A percentile compares a stretch with the other conserved stretches of the same genome.
Conservation (phyloP, 1,140 invertebrate genomes). For the Yoshiicerus persimilis region DNA sequence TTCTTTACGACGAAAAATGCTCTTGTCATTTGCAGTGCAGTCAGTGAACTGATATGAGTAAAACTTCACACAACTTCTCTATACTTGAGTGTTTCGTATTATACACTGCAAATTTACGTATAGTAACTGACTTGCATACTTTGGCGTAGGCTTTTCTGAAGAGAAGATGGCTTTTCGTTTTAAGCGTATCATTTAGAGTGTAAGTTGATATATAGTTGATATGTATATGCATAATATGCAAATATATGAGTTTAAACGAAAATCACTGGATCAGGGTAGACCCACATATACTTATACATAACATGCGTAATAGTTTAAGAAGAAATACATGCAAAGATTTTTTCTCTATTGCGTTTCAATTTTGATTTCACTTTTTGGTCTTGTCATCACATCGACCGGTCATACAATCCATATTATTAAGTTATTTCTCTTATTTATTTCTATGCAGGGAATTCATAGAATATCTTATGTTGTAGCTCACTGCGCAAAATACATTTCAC, state of each 20-base stretch:
- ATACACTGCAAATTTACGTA: not conserved
- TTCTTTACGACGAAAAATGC: not conserved
- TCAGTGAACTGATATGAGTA: not conserved
- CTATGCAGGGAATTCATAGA: too few species aligned
- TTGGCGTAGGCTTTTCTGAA: not conserved
- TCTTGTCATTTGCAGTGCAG: not conserved
- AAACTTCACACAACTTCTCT: not conserved
- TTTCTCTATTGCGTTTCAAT: not conserved
- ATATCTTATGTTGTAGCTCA: too few species aligned
- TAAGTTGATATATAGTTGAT: not conserved
- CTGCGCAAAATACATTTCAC: too few species aligned
- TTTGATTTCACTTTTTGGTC: not conserved
- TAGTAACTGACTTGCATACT: too few species aligned
- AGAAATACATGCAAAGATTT: not conserved
- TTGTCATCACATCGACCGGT: not conserved
- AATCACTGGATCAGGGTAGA: not conserved
- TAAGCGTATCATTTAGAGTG: not conserved
- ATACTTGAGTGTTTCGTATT: not conserved
- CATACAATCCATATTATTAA: too few species aligned
- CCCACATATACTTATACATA: too few species aligned
- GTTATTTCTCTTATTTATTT: too few species aligned
- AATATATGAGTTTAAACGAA: not conserved
- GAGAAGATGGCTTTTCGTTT: not conserved
- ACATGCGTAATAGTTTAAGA: too few species aligned
- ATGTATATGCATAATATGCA: not conserved